These are phyloP conservation scores for Chymomyza caudatula DNA, from an alignment of 2,888 invertebrate genomes.

Conservation along the genomic window DNA sequence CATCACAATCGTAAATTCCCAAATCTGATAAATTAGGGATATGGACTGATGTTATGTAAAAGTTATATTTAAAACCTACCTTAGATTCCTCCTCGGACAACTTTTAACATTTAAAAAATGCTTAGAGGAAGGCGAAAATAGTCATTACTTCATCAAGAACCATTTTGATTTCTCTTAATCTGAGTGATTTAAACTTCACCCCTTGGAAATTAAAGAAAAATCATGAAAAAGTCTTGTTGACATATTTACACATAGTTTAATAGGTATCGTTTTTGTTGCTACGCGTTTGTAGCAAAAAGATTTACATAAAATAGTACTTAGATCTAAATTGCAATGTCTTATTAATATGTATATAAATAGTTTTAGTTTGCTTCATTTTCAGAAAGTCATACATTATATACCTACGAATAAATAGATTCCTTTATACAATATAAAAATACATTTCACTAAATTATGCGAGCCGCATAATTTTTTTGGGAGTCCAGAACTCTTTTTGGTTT, in stretches of 20 bases:
- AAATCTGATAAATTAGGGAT: no score
- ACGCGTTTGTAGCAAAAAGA: conserved; percentile 25
- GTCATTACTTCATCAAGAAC: no score
- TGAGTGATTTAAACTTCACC: no score
- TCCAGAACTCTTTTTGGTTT: no score
- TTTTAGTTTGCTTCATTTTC: conserved; percentile 35
- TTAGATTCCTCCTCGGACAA: no score
- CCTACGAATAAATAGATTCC: conserved; percentile 8
- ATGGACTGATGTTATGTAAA: no score
- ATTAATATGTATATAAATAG: not conserved
- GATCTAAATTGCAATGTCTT: conserved; percentile 31
- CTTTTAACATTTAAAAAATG: no score
- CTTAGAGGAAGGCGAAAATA: no score
- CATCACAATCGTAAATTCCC: no score
- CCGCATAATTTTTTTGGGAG: no score
- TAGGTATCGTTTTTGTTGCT: conserved; percentile 14
- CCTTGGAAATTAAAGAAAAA: not conserved
- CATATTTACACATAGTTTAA: conserved; percentile 2
- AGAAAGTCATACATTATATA: conserved; percentile 2
- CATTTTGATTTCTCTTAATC: no score
- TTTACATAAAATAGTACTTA: conserved; percentile 25
- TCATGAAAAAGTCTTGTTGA: not conserved
- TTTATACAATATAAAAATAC: conserved; percentile 62
- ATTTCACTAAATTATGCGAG: conserved; percentile 66
- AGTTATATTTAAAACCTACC: no score